Percentiles rank a stretch among this genome's conserved stretches.
Evolutionary conservation across 64 coral and sea anemone genomes (phyloP).

Genomic region (Anthopleura sola): DNA sequence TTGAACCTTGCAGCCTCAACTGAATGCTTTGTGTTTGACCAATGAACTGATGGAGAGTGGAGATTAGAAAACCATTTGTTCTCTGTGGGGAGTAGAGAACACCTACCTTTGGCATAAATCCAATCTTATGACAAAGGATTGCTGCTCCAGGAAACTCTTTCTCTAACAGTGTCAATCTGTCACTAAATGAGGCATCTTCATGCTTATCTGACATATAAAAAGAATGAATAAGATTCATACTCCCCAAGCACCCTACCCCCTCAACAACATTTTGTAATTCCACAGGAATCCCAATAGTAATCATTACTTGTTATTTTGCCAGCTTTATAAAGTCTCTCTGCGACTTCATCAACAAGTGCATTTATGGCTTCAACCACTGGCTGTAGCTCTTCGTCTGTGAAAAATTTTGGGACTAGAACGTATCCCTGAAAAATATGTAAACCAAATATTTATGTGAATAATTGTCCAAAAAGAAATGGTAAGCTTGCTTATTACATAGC

Average conservation of each 20-base stretch:
- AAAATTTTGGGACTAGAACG: constrained; percentile 64
- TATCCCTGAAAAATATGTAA: constrained; percentile 47
- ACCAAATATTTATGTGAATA: no score
- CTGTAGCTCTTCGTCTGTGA: constrained; percentile 58
- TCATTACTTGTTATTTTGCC: constrained; percentile 76
- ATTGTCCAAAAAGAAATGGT: background rate
- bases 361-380: constrained; percentile 64
- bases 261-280: background rate
- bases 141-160: constrained; percentile 75
- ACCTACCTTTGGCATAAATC: constrained; percentile 76
- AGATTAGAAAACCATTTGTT: no score
- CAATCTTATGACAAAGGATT: constrained; percentile 59
- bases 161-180: constrained; percentile 66
- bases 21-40: no score
- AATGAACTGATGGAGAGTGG: no score
- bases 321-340: constrained; percentile 55
- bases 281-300: background rate
- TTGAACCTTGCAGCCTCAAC: no score
- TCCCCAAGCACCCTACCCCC: no score
- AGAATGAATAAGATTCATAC: constrained; percentile 17
- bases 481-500: no score
- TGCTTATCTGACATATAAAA: constrained; percentile 51
- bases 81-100: no score
- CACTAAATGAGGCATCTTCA: constrained; percentile 64
- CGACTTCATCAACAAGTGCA: constrained; percentile 58